Percentiles rank a stretch among this genome's conserved stretches.
Conservation (phyloP, 1,140 invertebrate species). For the Drosophila kepulauana region DNA sequence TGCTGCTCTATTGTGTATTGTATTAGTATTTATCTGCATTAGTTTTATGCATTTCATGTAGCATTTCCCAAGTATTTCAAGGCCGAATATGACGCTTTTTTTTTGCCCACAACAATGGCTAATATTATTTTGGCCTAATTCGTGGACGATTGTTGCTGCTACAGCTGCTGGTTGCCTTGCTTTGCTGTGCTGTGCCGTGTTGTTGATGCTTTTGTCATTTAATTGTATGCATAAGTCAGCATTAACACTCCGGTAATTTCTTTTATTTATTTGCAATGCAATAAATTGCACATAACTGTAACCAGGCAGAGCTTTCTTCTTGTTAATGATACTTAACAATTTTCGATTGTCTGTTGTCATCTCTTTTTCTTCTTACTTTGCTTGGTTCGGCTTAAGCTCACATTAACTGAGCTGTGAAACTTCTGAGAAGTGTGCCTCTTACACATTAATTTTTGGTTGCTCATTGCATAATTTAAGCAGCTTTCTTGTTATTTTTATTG, state of each 20-base stretch:
- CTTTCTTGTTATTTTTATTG: conserved; percentile 17
- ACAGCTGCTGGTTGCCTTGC: not conserved
- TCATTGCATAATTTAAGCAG: conserved; percentile 63
- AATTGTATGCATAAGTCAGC: conserved; percentile 67
- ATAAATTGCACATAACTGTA: conserved; percentile 71
- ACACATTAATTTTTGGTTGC: conserved; percentile 40
- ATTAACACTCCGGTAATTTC: conserved; percentile 58
- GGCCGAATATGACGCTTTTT: conserved; percentile 27
- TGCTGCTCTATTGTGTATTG: not conserved
- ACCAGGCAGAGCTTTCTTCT: conserved; percentile 63
- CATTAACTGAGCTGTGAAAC: conserved; percentile 39
- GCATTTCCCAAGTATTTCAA: conserved; percentile 63
- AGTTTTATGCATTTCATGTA: conserved; percentile 71
- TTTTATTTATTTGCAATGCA: conserved; percentile 72
- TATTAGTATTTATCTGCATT: conserved; percentile 28
- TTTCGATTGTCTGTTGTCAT: conserved; percentile 23
- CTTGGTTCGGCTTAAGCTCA: conserved; percentile 30
- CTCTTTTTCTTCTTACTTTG: conserved; percentile 29
- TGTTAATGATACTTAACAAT: conserved; percentile 33
- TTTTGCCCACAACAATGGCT: conserved; percentile 16
- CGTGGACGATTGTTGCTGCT: conserved; percentile 45
- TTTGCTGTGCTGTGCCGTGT: not conserved
- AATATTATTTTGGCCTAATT: conserved; percentile 68
- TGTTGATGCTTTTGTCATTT: conserved; percentile 27
- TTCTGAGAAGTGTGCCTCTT: conserved; percentile 63